phyloP scores from a whole-genome alignment of 2,888 invertebrate species.

The Chloroclystis v-ata region DNA sequence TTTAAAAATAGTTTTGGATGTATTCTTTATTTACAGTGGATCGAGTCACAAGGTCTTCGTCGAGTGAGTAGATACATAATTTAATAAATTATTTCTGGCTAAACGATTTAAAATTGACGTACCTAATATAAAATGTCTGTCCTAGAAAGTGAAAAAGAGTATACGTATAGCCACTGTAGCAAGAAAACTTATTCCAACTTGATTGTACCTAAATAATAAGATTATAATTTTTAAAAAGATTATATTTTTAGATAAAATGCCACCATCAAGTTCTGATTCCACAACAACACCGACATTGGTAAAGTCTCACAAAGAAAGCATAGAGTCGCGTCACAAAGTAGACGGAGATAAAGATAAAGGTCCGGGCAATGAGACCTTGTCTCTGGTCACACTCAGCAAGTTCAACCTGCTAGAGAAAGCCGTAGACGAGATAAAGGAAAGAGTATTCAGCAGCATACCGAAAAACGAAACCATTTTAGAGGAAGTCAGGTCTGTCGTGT shows the following conservation, averaged over 20 bases:
- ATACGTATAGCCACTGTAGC: no score
- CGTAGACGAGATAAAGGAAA: slow-evolving; percentile 57
- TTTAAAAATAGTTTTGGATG: not conserved
- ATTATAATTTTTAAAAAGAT: no score
- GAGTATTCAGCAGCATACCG: slow-evolving; percentile 64
- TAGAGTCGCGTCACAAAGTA: no score
- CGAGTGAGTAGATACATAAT: slow-evolving; percentile 37
- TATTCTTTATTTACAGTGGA: slow-evolving; percentile 46
- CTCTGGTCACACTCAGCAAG: slow-evolving; percentile 67
- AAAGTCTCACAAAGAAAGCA: slow-evolving; percentile 33
- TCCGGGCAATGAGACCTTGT: no score
- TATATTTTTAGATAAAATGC: no score
- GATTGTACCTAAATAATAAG: no score
- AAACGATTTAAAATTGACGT: no score
- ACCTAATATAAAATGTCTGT: no score
- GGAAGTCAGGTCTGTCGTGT: slow-evolving; percentile 54
- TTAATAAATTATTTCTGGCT: not conserved
- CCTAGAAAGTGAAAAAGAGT: no score
- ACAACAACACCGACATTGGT: not conserved
- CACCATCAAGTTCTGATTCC: no score
- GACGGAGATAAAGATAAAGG: no score
- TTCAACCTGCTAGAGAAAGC: slow-evolving; percentile 57
- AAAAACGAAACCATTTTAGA: slow-evolving; percentile 63
- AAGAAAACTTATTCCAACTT: no score
- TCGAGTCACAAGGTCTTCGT: slow-evolving; percentile 41